phyloP scores from a whole-genome alignment of 2,797 vertebrate genomes.

The Eleutherodactylus coqui region DNA sequence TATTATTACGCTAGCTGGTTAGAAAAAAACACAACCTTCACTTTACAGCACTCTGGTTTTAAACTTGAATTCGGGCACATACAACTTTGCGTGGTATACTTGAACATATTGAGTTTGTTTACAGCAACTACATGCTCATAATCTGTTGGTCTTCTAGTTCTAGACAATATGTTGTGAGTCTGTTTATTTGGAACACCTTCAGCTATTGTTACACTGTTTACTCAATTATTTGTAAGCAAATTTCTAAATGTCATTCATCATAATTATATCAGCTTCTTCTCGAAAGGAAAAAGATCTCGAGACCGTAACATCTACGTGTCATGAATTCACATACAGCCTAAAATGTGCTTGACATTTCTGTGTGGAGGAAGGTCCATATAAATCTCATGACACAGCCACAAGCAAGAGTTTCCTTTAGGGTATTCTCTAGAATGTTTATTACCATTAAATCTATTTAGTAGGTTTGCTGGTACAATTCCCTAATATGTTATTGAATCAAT shows the following conservation, averaged over 20 bases:
- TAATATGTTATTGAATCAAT: no score
- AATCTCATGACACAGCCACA: not conserved
- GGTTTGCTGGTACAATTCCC: no score
- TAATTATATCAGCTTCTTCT: not conserved
- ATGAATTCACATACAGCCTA: conserved; percentile 3
- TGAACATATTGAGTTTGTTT: conserved; percentile 47
- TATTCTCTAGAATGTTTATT: no score
- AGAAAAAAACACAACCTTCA: not conserved
- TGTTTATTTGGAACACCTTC: conserved; percentile 14
- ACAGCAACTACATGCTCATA: not conserved
- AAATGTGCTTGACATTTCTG: conserved; percentile 18
- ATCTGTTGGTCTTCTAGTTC: not conserved
- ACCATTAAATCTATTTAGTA: no score
- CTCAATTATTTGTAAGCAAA: not conserved
- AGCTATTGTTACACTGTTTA: not conserved
- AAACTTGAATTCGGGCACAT: not conserved
- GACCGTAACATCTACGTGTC: not conserved
- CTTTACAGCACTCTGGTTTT: no score
- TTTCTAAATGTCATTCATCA: conserved; percentile 3
- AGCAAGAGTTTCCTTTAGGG: not conserved
- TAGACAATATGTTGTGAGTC: conserved; percentile 30
- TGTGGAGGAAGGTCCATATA: not conserved
- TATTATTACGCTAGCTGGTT: not conserved
- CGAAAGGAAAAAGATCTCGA: not conserved
- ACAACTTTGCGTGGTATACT: not conserved